Conservation (phyloP, 1,140 invertebrate genomes). For the Agrilus planipennis region DNA sequence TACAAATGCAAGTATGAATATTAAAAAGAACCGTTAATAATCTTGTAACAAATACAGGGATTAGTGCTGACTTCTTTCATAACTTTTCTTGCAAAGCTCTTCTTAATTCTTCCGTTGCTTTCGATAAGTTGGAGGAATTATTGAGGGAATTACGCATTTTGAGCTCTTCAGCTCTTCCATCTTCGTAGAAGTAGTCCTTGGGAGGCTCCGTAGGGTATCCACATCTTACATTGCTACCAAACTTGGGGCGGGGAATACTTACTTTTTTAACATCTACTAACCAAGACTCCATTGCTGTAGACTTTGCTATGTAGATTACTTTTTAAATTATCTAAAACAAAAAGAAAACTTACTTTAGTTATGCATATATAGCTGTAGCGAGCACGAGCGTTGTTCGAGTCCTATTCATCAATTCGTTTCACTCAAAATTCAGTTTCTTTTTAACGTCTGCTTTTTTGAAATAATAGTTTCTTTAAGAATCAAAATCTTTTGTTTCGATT, state of each 20-base stretch:
- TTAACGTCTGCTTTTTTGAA: too few relatives aligned
- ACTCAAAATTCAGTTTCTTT: too few relatives aligned
- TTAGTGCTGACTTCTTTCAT: conserved; percentile 33
- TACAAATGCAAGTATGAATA: too few relatives aligned
- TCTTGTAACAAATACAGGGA: background rate
- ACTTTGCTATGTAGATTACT: background rate
- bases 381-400: too few relatives aligned
- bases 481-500: too few relatives aligned
- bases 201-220: conserved; percentile 48
- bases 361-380: too few relatives aligned
- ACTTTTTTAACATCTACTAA: conserved; percentile 69
- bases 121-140: conserved; percentile 44
- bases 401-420: too few relatives aligned
- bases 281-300: conserved; percentile 70
- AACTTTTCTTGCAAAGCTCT: conserved; percentile 61
- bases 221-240: conserved; percentile 40
- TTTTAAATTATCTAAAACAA: background rate
- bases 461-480: too few relatives aligned
- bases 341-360: too few relatives aligned
- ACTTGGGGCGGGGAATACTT: conserved; percentile 71
- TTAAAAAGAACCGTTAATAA: background rate
- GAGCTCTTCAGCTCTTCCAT: conserved; percentile 34
- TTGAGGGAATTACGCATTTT: conserved; percentile 30
- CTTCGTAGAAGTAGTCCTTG: conserved; percentile 47
- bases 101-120: conserved; percentile 60